Percentiles rank a stretch among this genome's conserved stretches.
phyloP scores from a whole-genome alignment of 2,113 vertebrate species.

The Menidia beryllina region DNA sequence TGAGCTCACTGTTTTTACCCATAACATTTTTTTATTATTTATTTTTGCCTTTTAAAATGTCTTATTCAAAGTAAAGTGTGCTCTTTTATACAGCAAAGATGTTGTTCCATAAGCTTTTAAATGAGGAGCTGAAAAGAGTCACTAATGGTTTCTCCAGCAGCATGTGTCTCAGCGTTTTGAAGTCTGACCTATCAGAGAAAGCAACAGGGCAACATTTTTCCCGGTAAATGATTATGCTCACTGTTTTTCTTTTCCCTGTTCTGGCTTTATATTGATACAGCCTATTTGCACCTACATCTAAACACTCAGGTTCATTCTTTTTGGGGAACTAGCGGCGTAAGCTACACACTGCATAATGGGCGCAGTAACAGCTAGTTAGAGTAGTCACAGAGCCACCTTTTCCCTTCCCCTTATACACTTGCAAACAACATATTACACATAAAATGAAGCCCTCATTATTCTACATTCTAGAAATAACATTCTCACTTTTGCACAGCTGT shows the following conservation, averaged over 20 bases:
- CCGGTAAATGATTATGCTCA: conserved; percentile 70
- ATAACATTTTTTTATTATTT: conserved; percentile 15
- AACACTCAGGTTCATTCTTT: conserved; percentile 60
- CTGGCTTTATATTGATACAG: conserved; percentile 67
- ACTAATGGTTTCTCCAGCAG: conserved; percentile 55
- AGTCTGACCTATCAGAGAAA: conserved; percentile 67
- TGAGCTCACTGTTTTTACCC: neutral
- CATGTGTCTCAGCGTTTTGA: conserved; percentile 64
- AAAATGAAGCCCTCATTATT: conserved; percentile 31
- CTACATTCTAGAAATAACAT: neutral
- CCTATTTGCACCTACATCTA: conserved; percentile 67
- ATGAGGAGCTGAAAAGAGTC: conserved; percentile 45
- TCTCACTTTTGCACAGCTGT: neutral
- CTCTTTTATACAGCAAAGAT: conserved; percentile 11
- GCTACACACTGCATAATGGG: conserved; percentile 50
- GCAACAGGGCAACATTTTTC: conserved; percentile 65
- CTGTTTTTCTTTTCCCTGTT: conserved; percentile 53
- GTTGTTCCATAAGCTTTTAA: conserved; percentile 54
- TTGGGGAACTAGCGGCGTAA: conserved; percentile 50
- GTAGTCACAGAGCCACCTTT: conserved; percentile 15
- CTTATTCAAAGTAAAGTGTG: neutral
- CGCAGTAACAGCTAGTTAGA: conserved; percentile 55
- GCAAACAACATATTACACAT: conserved; percentile 3
- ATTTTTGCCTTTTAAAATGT: conserved; percentile 21
- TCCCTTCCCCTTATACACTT: conserved; percentile 23